phyloP scores from a whole-genome alignment of 2,797 vertebrate genomes.

The Sarcoramphus papa region DNA sequence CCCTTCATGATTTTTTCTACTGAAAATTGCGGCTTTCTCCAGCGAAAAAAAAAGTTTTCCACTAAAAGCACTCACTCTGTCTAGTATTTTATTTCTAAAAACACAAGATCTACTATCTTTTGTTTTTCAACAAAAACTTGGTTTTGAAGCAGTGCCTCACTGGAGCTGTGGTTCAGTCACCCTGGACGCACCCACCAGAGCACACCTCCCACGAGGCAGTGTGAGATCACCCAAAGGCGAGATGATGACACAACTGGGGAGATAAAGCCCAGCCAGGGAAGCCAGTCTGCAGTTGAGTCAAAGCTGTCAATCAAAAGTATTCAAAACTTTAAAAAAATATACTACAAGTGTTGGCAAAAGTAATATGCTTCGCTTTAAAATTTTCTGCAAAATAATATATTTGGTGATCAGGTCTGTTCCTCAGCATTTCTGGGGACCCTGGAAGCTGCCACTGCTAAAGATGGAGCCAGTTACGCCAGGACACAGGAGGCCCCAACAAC shows the following conservation, averaged over 20 bases:
- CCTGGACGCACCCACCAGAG: neutral
- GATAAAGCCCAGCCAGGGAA: neutral
- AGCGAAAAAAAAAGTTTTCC: neutral
- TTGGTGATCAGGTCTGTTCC: neutral
- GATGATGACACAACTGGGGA: neutral
- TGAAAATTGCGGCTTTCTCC: neutral
- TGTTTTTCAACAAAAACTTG: neutral
- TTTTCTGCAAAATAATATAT: neutral
- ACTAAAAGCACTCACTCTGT: neutral
- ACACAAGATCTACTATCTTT: neutral
- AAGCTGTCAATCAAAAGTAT: neutral
- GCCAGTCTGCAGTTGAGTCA: neutral
- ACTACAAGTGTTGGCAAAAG: neutral
- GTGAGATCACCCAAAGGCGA: neutral
- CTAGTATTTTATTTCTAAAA: neutral
- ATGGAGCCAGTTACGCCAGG: neutral
- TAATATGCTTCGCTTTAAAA: accelerated
- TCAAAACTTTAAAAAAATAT: neutral
- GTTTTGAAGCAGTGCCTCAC: neutral
- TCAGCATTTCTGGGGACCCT: neutral
- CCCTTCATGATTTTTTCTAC: neutral
- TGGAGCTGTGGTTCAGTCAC: neutral
- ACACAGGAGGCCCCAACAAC: neutral
- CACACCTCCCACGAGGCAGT: neutral
- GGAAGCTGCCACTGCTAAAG: neutral